Percentiles rank a stretch among this genome's conserved stretches.
phyloP scores from a whole-genome alignment of 64 coral and sea anemone species.

The Platygyra sinensis region DNA sequence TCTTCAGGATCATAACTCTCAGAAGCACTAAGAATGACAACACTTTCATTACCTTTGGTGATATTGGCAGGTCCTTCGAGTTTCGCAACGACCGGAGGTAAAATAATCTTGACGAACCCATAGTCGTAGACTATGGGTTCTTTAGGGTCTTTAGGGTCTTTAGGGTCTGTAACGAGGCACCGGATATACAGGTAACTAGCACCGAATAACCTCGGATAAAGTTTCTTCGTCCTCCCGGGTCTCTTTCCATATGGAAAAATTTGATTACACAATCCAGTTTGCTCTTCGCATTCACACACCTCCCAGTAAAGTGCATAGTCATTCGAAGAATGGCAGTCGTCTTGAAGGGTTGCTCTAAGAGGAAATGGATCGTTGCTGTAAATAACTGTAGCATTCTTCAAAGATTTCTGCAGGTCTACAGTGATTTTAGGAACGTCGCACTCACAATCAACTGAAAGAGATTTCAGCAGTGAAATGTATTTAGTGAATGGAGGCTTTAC shows the following conservation, averaged over 20 bases:
- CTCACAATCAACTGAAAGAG: constrained; percentile 12
- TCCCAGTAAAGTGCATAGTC: constrained; percentile 30
- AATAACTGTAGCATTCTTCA: constrained; percentile 34
- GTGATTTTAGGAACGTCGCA: constrained; percentile 52
- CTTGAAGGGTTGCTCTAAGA: background rate
- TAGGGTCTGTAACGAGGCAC: constrained; percentile 27
- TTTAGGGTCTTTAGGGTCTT: background rate
- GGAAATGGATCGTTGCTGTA: background rate
- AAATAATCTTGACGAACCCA: constrained; percentile 48
- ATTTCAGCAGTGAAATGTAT: background rate
- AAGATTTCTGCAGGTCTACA: constrained; percentile 50
- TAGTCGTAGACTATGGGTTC: constrained; percentile 57
- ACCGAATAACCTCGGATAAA: background rate
- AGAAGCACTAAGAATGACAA: constrained; percentile 44
- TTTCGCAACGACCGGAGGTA: constrained; percentile 56
- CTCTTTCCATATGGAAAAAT: background rate
- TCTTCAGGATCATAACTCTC: constrained; percentile 65
- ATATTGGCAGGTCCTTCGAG: constrained; percentile 37
- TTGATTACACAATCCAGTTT: background rate
- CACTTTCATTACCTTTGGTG: constrained; percentile 43
- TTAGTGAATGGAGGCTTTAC: background rate
- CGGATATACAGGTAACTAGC: constrained; percentile 31
- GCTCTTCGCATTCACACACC: constrained; percentile 9
- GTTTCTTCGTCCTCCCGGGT: background rate
- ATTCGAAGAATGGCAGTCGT: background rate